Conservation (phyloP, 2,888 invertebrate species). For the Cerastis rubricosa region DNA sequence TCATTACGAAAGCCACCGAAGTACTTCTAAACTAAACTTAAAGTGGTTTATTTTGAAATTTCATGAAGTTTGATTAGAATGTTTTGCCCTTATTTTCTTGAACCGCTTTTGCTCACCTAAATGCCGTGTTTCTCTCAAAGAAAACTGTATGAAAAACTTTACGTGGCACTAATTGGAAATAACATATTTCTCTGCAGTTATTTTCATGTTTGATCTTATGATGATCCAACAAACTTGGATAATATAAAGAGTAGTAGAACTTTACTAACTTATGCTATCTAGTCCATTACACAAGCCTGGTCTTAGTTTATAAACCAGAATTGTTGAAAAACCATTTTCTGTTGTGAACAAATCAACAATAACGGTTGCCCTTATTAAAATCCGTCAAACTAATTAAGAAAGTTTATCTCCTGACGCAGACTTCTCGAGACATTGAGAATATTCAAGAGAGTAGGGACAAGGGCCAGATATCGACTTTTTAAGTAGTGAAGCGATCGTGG, state of each 20-base stretch:
- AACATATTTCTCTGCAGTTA: background rate
- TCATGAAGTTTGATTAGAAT: constrained; percentile 53
- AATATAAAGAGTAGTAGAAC: background rate
- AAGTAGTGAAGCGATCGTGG: constrained; percentile 64
- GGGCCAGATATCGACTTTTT: constrained; percentile 66
- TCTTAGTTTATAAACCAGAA: constrained; percentile 5
- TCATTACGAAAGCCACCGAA: constrained; percentile 37
- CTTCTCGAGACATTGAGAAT: constrained; percentile 63
- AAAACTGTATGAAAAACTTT: background rate
- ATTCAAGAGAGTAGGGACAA: constrained; percentile 61
- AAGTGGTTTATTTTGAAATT: constrained; percentile 42
- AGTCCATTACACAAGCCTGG: background rate
- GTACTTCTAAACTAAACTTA: constrained; percentile 44
- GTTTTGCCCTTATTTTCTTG: constrained; percentile 25
- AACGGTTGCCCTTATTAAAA: constrained; percentile 62
- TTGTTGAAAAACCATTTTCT: constrained; percentile 42
- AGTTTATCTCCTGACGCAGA: constrained; percentile 66
- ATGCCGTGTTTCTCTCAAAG: constrained; percentile 19
- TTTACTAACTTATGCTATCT: constrained; percentile 9
- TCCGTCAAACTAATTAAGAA: constrained; percentile 53
- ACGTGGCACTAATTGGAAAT: background rate
- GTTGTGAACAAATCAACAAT: constrained; percentile 48
- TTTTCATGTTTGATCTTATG: background rate
- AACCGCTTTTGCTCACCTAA: background rate
- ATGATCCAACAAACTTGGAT: background rate